phyloP scores from a whole-genome alignment of 2,888 invertebrate species.

The Pomacea canaliculata region DNA sequence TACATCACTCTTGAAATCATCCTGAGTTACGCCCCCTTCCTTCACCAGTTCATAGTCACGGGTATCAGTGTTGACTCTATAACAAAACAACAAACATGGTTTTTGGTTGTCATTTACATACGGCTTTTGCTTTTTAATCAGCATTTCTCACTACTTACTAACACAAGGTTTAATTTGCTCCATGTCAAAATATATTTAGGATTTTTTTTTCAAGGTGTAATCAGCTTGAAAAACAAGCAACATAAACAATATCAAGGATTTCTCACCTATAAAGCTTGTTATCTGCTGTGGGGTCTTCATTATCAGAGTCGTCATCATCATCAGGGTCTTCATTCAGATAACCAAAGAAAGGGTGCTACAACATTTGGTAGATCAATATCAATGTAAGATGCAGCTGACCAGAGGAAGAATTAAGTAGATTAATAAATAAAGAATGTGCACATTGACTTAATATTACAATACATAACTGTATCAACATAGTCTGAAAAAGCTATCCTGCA shows the following conservation, averaged over 20 bases:
- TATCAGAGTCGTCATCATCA: conserved; percentile 44
- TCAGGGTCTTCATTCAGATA: conserved; percentile 40
- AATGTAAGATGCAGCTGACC: neutral
- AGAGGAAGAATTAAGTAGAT: neutral
- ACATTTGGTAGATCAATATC: neutral
- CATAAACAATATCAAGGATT: too few relatives aligned
- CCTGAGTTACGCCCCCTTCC: conserved; percentile 34
- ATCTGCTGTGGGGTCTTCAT: conserved; percentile 35
- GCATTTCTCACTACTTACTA: too few relatives aligned
- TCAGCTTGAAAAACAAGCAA: too few relatives aligned
- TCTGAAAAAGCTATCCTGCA: too few relatives aligned
- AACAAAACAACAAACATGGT: neutral
- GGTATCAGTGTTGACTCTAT: conserved; percentile 34
- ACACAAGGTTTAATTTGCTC: too few relatives aligned
- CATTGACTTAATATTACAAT: too few relatives aligned
- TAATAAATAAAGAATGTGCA: too few relatives aligned
- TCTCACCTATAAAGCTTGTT: conserved; percentile 36
- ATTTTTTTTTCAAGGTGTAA: too few relatives aligned
- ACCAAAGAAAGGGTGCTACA: conserved; percentile 40
- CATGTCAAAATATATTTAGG: too few relatives aligned
- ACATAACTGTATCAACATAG: too few relatives aligned
- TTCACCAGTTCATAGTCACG: conserved; percentile 39
- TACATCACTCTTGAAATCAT: conserved; percentile 45
- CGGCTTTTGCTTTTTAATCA: too few relatives aligned
- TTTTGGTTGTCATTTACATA: too few relatives aligned